Conservation (phyloP, 2,888 invertebrate genomes). For the Hyposoter didymator region DNA sequence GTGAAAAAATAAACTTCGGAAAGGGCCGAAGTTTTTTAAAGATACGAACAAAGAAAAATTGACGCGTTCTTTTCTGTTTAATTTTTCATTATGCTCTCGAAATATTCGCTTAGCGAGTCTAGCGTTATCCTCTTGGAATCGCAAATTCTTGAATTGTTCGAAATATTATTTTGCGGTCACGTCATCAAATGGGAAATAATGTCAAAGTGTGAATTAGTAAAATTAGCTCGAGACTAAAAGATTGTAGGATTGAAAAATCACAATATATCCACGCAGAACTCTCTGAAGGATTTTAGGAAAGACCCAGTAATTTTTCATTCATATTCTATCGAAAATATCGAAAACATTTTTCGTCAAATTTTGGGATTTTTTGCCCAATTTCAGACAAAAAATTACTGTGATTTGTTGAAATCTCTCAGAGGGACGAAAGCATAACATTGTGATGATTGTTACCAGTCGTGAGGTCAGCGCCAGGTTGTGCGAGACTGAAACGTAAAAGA, state of each 20-base stretch:
- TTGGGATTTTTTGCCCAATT: no score
- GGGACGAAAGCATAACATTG: neutral
- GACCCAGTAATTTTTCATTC: no score
- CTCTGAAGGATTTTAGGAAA: no score
- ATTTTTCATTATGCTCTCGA: neutral
- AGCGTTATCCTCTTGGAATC: neutral
- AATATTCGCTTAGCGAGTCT: neutral
- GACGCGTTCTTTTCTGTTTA: neutral
- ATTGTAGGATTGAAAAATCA: neutral
- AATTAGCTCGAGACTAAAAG: neutral
- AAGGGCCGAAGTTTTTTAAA: neutral
- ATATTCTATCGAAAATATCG: no score
- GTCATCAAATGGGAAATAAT: no score
- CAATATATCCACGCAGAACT: neutral
- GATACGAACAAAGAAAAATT: neutral
- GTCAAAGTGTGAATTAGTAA: neutral
- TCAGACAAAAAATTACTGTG: no score
- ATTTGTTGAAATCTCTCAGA: no score
- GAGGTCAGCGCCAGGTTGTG: constrained; percentile 94
- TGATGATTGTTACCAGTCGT: constrained; percentile 88
- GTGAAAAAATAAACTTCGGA: no score
- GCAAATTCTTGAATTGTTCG: neutral
- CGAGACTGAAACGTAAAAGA: constrained; percentile 91
- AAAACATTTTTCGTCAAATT: no score
- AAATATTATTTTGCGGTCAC: neutral